Base-by-base conservation (phyloP, 2,888 invertebrate genomes). In the Agrypnus murinus region DNA sequence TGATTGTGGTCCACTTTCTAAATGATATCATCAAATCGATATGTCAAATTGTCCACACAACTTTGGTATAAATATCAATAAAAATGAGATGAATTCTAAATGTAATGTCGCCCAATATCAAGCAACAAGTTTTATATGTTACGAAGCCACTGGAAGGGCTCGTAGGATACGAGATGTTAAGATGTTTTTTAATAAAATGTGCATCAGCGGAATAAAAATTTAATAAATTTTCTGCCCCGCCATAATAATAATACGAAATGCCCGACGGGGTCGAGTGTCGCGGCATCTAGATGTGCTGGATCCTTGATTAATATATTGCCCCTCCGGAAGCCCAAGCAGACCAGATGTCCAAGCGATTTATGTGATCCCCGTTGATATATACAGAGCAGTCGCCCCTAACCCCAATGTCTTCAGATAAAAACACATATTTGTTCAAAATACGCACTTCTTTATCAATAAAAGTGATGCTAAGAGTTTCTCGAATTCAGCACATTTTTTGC, bases 341-440 rank as follows among this genome's bases (percentile, higher is more conserved):
- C 77, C 78, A 79, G 79, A 79, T 79, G 78, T 79, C 79, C 78
- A 73, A 69, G 73, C 73, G 77, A 78, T 78, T 78, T 78, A 78
- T 78, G 74, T 70, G 75, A 75, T 75, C 75, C 75, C 75, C 68
- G 72, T 71, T 73, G 74, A 73, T 74, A 72, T 71, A 69, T 74
- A 70, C 65, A 70, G 58, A 75, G 75, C 62, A 70, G 70, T 63
- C 69, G 40, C 71, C 75, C 69, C 25, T 25, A 45, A 65, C 57
- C 69, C 53, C 66, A 46, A 32, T 32, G 46, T 62, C 57, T 58
- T 65, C 32, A 55, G 60, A 62, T 57, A 71, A 71, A 71, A 71
- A 71, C 59, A 43, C 50, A 63, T 57, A 65, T 69, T 70, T 55
- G 69, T 60, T 53, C 65, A 53, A 70, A 70, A 59, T 70, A 60